Base-by-base conservation (phyloP, 2,888 invertebrate genomes). In the Drosophila neotestacea region DNA sequence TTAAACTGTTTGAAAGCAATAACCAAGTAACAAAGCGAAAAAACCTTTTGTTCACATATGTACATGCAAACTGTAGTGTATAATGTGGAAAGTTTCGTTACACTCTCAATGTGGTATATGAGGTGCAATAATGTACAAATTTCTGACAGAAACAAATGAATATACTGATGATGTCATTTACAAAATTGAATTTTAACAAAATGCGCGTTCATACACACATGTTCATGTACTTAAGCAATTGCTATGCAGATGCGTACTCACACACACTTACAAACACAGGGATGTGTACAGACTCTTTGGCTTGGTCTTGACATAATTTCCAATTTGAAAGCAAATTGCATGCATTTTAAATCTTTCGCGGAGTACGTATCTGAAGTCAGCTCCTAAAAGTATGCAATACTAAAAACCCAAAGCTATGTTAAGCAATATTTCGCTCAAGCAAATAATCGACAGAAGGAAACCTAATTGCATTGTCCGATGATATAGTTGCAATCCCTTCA, bases 141-240 rank as follows among this genome's bases (percentile, higher is more conserved):
- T 70, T 73, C 67, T 79, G 71, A 79, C 81, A 74, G 74, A 68
- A 74, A 83, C 71, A 74, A 85, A 85, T 85, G 83, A 65, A 80
- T 70, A 77, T 76, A 58, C 73, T 78, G 86, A 88, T 81, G 78
- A 78, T 69, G 74, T 77, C 86, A 87, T 85, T 85, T 76, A 55
- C 65, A 44, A 77, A 85, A 87, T 85, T 82, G 79, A 80, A 81
- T 82, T 79, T 74, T 68, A 58, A 73, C 52, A 55, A 56, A 77
- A 61, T 38, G n/a, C 27, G 62, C 60, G 27, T 63, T 52, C 41
- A 61, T 22, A 67, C 41, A 51, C n/a, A 42, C 34, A 38, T 51
- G 10, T 7, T 42, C 42, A 32, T 34, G n/a, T 55, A 27, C 44
- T 44, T 55, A 55, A 44, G 34, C 13, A 34, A 41, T 54, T 41